Conservation (phyloP, 2,113 vertebrate species). For the Psophia crepitans region DNA sequence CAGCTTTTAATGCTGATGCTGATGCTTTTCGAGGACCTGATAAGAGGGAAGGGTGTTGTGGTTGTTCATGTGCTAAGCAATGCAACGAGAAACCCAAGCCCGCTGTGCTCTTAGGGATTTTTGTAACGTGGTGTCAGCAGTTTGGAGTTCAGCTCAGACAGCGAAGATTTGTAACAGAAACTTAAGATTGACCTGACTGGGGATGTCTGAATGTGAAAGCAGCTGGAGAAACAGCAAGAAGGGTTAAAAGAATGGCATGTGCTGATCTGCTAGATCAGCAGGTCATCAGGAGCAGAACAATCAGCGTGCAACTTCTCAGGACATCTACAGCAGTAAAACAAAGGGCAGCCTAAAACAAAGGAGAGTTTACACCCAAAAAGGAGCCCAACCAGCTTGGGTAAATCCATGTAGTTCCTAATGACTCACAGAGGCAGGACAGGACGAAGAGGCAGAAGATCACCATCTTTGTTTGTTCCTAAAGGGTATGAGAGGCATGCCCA, state of each 20-base stretch:
- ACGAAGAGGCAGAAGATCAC: not conserved
- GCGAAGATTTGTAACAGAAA: not conserved
- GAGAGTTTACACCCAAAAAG: slow-evolving; percentile 1
- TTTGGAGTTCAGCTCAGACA: not conserved
- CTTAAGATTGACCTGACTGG: not conserved
- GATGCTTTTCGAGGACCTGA: not conserved
- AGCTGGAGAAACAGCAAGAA: not conserved
- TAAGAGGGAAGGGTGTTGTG: not conserved
- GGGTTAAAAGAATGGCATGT: slow-evolving; percentile 27
- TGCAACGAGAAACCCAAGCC: not conserved
- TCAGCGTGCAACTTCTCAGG: not conserved
- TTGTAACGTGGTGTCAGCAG: not conserved
- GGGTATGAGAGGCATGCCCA: not conserved
- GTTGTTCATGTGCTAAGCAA: not conserved
- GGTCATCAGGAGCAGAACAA: not conserved
- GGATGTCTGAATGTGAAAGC: not conserved
- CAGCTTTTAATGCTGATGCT: not conserved
- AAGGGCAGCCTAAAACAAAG: not conserved
- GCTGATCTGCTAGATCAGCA: slow-evolving; percentile 8
- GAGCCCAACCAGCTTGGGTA: not conserved
- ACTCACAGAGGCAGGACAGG: not conserved
- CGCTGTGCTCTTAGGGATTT: not conserved
- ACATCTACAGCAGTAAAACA: not conserved
- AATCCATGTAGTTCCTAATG: not conserved
- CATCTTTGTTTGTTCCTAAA: not conserved